Evolutionary conservation across 2,888 invertebrate genomes (phyloP), one percentile per base, ranked within the genome.

Genomic region (Exocentrus adspersus): DNA sequence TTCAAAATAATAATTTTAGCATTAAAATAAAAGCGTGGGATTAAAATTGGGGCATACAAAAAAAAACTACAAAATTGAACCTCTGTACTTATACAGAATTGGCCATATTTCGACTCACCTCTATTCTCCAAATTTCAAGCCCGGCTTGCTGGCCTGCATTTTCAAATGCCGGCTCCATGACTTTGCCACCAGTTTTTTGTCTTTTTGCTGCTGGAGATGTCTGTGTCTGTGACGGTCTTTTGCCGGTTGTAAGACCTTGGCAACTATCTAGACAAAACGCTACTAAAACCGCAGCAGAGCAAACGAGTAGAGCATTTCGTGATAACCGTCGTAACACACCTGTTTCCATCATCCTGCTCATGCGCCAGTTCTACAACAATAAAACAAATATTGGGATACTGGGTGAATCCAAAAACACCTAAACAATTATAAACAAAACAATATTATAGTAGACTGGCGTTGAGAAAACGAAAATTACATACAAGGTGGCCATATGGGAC

Each of bases 61-160:
- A n/a, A n/a, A n/a, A n/a, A n/a, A n/a, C n/a, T n/a, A n/a, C n/a
- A n/a, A n/a, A n/a, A n/a, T n/a, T n/a, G n/a, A n/a, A n/a, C n/a
- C 32, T 37, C 3, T 45, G 32, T 50, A 51, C 32, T 24, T 24
- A 7, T n/a, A n/a, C n/a, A n/a, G n/a, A n/a, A n/a, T n/a, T n/a
- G n/a, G n/a, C n/a, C n/a, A n/a, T n/a, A 37, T 32, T 19, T 67
- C 84, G 85, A 3, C 37, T 37, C 80, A 93, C 93, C 87, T 94
- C 93, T 65, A 94, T 89, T 78, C 93, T 87, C 93, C 93, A 93
- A 73, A 93, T 87, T 81, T 92, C 89, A 0, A 92, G 73, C 0
- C 93, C 93, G 4, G 88, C 86, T 50, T 84, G 82, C 76, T 86
- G 84, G 1, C 93, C 93, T 48, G 91, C 88, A 68, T 87, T 88